phyloP scores from a whole-genome alignment of 2,888 invertebrate species.

The Cataglyphis cursor region DNA sequence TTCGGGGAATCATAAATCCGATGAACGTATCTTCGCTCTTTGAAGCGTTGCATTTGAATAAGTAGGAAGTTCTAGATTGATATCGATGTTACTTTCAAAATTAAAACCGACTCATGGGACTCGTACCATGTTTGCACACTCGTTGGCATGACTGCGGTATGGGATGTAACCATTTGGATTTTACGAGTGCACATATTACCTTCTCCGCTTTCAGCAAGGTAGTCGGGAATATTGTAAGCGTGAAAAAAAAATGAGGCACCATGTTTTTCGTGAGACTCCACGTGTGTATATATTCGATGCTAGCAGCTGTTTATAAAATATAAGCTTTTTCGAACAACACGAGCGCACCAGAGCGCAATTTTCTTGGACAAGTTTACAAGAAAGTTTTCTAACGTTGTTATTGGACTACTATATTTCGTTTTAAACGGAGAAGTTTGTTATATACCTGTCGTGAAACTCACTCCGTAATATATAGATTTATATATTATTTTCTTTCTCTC shows the following conservation, averaged over 20 bases:
- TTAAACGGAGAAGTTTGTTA: constrained; percentile 16
- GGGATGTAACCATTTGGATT: not conserved
- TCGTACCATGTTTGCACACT: not conserved
- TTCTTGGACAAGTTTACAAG: constrained; percentile 19
- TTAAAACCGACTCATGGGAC: not conserved
- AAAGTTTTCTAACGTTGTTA: constrained; percentile 7
- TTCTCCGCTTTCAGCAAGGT: constrained; percentile 3
- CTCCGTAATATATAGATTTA: not conserved
- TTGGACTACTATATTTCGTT: constrained; percentile 10
- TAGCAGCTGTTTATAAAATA: constrained; percentile 20
- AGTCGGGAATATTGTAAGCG: not conserved
- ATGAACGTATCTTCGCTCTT: not conserved
- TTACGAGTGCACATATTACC: constrained; percentile 13
- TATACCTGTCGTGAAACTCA: not conserved
- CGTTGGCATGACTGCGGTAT: not conserved
- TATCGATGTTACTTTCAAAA: constrained; percentile 21
- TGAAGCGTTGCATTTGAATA: not conserved
- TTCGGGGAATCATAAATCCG: not conserved
- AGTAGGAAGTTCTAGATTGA: constrained; percentile 12
- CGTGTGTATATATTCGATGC: not conserved
- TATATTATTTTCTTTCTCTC: not conserved
- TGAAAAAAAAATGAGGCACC: not conserved
- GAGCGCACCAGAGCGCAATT: not conserved
- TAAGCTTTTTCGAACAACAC: constrained; percentile 21
- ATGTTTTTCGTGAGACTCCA: not conserved